phyloP scores from a whole-genome alignment of 2,797 vertebrate species.

The Dryobates pubescens region DNA sequence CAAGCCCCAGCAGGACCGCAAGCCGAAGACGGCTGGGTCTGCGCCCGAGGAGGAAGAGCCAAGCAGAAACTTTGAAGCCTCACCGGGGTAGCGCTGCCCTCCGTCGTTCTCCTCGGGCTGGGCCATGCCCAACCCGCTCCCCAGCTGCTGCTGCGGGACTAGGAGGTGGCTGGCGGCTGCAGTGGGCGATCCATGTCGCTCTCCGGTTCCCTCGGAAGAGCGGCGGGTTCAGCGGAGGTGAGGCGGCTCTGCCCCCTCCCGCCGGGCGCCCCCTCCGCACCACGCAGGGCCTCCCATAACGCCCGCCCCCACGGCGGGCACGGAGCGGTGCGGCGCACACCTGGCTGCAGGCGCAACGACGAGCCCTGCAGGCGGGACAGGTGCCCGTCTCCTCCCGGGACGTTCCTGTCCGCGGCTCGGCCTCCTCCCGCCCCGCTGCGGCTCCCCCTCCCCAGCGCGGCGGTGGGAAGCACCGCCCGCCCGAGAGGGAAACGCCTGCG shows the following conservation, averaged over 20 bases:
- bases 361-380: background rate
- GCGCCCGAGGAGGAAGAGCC: background rate
- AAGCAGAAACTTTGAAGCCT: background rate
- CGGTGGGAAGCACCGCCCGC: background rate
- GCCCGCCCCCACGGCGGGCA: background rate
- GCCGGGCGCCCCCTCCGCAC: background rate
- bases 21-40: background rate
- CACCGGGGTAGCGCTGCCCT: slow-evolving; percentile 33
- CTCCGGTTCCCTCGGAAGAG: background rate
- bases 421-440: background rate
- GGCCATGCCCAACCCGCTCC: slow-evolving; percentile 36
- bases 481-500: slow-evolving; percentile 6
- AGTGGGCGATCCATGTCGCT: background rate
- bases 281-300: background rate
- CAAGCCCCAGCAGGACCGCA: background rate
- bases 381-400: background rate
- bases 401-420: background rate
- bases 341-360: background rate
- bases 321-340: background rate
- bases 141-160: background rate
- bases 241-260: background rate
- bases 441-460: background rate
- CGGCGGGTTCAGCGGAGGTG: background rate
- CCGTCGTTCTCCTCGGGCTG: background rate
- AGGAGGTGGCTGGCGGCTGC: slow-evolving; percentile 10